Conservation (phyloP, 2,797 vertebrate genomes). For the Rallus crepitans region DNA sequence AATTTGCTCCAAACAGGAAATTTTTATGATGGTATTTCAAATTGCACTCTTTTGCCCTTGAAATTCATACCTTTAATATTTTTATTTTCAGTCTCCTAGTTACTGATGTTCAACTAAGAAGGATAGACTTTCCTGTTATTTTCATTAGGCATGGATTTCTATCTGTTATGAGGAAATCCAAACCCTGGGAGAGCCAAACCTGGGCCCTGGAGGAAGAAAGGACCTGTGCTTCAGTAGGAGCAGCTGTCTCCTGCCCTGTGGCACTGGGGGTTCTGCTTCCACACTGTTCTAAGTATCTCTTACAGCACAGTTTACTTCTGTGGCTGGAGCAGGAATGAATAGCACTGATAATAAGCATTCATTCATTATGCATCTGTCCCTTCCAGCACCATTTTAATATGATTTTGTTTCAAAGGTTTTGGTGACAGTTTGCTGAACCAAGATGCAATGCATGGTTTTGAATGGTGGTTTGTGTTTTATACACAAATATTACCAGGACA, state of each 20-base stretch:
- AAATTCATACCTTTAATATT: background rate
- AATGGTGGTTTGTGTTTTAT: background rate
- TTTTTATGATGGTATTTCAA: background rate
- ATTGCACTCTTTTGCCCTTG: background rate
- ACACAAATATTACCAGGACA: background rate
- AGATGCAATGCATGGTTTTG: background rate
- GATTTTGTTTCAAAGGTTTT: background rate
- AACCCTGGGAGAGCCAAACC: background rate
- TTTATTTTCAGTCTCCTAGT: background rate
- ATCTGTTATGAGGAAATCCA: background rate
- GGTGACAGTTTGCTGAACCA: background rate
- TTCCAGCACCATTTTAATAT: background rate
- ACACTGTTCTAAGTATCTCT: fast-evolving
- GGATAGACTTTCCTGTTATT: background rate
- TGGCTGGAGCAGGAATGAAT: background rate
- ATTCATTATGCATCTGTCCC: background rate
- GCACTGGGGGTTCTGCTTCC: background rate
- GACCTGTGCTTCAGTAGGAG: fast-evolving
- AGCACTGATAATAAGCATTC: background rate
- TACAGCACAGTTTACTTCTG: background rate
- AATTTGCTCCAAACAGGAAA: background rate
- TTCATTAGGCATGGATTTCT: background rate
- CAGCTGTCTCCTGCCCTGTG: background rate
- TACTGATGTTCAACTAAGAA: background rate
- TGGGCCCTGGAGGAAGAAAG: background rate